phyloP scores from a whole-genome alignment of 2,888 invertebrate species.

The Chrysolina americana region DNA sequence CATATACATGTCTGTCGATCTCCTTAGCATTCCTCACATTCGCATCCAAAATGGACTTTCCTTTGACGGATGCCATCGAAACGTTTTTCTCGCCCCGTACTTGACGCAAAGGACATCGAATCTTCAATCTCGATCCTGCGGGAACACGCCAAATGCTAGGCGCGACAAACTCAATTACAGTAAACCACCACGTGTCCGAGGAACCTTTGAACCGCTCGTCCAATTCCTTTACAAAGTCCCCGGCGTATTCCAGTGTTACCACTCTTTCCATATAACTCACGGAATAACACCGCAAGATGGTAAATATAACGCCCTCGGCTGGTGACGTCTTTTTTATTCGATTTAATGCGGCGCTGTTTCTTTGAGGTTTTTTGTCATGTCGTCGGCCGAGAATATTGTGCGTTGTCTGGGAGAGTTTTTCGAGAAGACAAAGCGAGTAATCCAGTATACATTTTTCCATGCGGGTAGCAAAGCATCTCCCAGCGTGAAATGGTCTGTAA shows the following conservation, averaged over 20 bases:
- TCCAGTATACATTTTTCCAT: background rate
- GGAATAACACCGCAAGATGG: constrained; percentile 37
- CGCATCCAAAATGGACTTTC: constrained; percentile 40
- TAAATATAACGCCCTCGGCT: constrained; percentile 39
- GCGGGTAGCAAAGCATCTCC: background rate
- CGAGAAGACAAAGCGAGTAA: background rate
- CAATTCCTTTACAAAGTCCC: constrained; percentile 49
- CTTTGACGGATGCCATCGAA: constrained; percentile 27
- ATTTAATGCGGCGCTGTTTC: constrained; percentile 29
- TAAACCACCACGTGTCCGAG: constrained; percentile 65
- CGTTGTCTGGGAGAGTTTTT: background rate
- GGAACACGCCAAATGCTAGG: constrained; percentile 61
- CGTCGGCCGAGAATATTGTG: background rate
- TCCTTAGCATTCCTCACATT: background rate
- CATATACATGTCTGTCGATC: no score
- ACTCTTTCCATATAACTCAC: constrained; percentile 37
- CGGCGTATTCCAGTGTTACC: constrained; percentile 29
- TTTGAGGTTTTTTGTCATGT: constrained; percentile 29
- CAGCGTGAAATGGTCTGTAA: no score
- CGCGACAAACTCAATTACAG: constrained; percentile 65
- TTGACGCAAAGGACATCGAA: constrained; percentile 28
- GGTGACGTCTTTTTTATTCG: constrained; percentile 34
- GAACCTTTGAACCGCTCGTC: constrained; percentile 62
- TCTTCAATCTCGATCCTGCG: constrained; percentile 53
- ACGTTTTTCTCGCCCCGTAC: constrained; percentile 30